These are phyloP conservation scores for Macrobrachium rosenbergii DNA, from an alignment of 1,140 invertebrate species.

Conservation along the genomic window DNA sequence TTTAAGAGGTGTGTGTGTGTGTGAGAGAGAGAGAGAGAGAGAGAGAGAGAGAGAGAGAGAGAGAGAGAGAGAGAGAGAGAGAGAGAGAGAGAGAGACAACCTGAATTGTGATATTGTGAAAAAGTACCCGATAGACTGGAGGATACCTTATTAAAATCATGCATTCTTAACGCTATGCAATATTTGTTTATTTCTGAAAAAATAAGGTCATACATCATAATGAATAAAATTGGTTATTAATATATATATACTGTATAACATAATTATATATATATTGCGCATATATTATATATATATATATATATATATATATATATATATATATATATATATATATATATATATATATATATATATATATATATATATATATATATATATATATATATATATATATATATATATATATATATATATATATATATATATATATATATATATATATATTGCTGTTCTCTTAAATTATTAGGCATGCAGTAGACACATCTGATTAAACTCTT, in stretches of 20 bases:
- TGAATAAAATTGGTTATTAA: conserved; percentile 16
- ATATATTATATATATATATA: conserved; percentile 17
- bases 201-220: conserved; percentile 4
- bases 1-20: too few species aligned
- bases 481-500: too few species aligned
- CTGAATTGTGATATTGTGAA: too few species aligned
- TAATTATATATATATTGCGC: conserved; percentile 15
- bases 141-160: too few species aligned
- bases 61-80: too few species aligned
- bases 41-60: too few species aligned
- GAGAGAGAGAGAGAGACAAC: too few species aligned
- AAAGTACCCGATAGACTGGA: too few species aligned
- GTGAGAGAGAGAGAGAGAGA: too few species aligned
- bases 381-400: not conserved
- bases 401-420: too few species aligned
- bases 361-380: conserved; percentile 40
- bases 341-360: conserved; percentile 44
- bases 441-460: not conserved
- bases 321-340: conserved; percentile 21
- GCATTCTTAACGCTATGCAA: too few species aligned
- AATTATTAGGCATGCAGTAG: too few species aligned
- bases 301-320: conserved; percentile 12
- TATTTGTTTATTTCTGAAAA: conserved; percentile 23
- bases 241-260: conserved; percentile 21
- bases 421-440: not conserved